Evolutionary conservation across 2,797 vertebrate genomes (phyloP).

Genomic region (Lerista edwardsae): DNA sequence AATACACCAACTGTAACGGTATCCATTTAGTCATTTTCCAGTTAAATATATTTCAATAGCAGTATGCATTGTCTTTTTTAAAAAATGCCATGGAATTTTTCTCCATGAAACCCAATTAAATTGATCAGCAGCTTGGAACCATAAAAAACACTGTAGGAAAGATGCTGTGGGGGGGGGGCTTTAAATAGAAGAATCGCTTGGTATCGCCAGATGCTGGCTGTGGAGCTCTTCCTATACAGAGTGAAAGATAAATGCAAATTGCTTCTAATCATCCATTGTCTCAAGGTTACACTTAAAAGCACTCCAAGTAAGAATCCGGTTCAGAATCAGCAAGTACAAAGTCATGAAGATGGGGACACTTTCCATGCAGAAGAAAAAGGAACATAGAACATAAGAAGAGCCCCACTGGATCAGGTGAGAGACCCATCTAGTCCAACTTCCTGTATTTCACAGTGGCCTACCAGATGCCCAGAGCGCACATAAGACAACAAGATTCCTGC

Average conservation of each 20-base stretch:
- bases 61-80: neutral
- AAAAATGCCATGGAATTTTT: neutral
- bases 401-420: too few species aligned
- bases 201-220: constrained; percentile 36
- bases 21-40: neutral
- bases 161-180: constrained; percentile 17
- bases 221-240: constrained; percentile 48
- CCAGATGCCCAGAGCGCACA: too few species aligned
- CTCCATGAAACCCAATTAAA: neutral
- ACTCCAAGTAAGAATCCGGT: constrained; percentile 29
- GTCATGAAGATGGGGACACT: constrained; percentile 37
- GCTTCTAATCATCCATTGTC: constrained; percentile 45
- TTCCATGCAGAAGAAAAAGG: constrained; percentile 15
- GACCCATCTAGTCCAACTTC: too few species aligned
- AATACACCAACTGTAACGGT: neutral
- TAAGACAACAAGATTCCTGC: too few species aligned
- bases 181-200: constrained; percentile 15
- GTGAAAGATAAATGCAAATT: constrained; percentile 40
- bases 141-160: constrained; percentile 8
- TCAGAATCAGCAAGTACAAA: constrained; percentile 16
- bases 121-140: neutral
- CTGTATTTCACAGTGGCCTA: too few species aligned
- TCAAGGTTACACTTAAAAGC: constrained; percentile 61
- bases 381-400: too few species aligned
- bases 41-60: neutral